These are phyloP conservation scores for Furcula furcula DNA, from an alignment of 2,888 invertebrate species.

Conservation along the genomic window DNA sequence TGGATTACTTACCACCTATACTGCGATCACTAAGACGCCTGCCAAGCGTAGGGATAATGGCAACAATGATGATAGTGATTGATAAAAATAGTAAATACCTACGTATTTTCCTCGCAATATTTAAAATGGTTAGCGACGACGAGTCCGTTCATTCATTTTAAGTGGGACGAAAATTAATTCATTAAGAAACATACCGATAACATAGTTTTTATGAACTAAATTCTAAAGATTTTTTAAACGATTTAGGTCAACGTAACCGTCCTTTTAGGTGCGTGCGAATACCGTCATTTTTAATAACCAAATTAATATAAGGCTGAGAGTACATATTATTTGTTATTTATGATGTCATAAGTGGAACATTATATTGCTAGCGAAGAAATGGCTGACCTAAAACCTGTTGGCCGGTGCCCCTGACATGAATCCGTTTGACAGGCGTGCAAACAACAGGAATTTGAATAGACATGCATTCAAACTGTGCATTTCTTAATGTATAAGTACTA, in stretches of 20 bases:
- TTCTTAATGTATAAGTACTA: no score
- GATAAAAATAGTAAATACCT: no score
- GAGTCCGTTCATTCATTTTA: not conserved
- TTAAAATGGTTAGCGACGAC: not conserved
- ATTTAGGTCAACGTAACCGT: slow-evolving; percentile 27
- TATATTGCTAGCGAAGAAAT: not conserved
- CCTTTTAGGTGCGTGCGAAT: slow-evolving; percentile 8
- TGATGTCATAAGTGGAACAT: slow-evolving; percentile 15
- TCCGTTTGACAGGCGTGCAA: slow-evolving; percentile 57
- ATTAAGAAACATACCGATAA: slow-evolving; percentile 16
- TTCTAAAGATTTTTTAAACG: slow-evolving; percentile 17
- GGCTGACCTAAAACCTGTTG: slow-evolving; percentile 12
- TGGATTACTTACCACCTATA: no score
- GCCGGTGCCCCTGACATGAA: slow-evolving; percentile 59
- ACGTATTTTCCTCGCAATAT: no score
- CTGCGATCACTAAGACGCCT: no score
- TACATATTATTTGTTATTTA: no score
- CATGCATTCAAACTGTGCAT: slow-evolving; percentile 11
- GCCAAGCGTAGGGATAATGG: no score
- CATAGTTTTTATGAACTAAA: slow-evolving; percentile 18
- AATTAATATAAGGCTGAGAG: no score
- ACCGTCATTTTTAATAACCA: slow-evolving; percentile 16
- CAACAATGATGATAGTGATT: no score
- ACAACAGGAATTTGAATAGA: slow-evolving; percentile 29
- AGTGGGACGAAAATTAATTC: slow-evolving; percentile 9